Conservation (phyloP, 2,797 vertebrate species). For the Myripristis murdjan region DNA sequence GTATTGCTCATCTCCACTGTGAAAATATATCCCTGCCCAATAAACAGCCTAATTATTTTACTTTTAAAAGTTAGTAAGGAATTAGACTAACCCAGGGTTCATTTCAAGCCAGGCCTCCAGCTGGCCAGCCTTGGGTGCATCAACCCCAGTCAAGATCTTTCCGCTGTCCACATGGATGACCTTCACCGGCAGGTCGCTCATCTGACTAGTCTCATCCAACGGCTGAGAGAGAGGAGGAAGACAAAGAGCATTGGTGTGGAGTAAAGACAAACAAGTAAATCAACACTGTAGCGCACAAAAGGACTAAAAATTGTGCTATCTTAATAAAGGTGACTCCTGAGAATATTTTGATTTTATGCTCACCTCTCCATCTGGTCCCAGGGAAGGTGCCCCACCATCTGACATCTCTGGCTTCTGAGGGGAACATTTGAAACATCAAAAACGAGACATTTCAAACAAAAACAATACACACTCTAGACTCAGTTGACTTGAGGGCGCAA, state of each 20-base stretch:
- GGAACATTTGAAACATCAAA: background rate
- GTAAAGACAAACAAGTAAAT: background rate
- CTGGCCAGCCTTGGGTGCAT: conserved; percentile 97
- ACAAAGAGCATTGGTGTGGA: conserved; percentile 16
- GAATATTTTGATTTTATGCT: conserved; percentile 40
- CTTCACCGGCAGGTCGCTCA: conserved; percentile 98
- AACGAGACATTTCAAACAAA: no score
- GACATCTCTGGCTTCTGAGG: conserved; percentile 89
- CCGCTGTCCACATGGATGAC: conserved; percentile 98
- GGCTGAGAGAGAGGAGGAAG: no score
- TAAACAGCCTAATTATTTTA: background rate
- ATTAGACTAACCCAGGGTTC: conserved; percentile 98
- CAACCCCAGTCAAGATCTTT: conserved; percentile 95
- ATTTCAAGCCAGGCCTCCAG: conserved; percentile 99
- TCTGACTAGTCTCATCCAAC: conserved; percentile 98
- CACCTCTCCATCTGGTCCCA: conserved; percentile 96
- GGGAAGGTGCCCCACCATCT: conserved; percentile 86
- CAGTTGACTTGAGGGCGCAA: background rate
- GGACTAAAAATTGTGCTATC: background rate
- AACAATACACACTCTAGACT: no score
- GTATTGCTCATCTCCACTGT: background rate
- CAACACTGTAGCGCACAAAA: no score
- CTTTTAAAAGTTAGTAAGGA: background rate
- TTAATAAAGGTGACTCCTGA: background rate
- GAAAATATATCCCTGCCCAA: no score